These are phyloP conservation scores for Drosophila atripex DNA, from an alignment of 2,888 invertebrate genomes.

Conservation along the genomic window DNA sequence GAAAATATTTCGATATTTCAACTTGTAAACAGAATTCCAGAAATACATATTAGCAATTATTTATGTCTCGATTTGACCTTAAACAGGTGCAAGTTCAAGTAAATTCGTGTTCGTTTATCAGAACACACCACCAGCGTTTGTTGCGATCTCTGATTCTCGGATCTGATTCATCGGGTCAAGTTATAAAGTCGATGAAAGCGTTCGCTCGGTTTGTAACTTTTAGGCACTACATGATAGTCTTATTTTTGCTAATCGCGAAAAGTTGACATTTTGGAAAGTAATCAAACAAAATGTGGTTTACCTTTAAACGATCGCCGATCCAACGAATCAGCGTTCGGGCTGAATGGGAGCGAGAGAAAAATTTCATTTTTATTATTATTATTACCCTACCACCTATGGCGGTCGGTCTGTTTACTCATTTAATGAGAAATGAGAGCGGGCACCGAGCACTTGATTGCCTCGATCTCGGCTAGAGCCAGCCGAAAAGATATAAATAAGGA, in stretches of 20 bases:
- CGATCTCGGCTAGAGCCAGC: constrained; percentile 77
- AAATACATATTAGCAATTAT: constrained; percentile 32
- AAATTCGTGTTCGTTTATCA: constrained; percentile 8
- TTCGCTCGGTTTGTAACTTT: constrained; percentile 9
- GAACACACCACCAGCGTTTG: background rate
- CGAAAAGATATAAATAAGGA: constrained; percentile 83
- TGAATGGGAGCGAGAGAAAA: constrained; percentile 35
- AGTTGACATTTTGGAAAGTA: constrained; percentile 77
- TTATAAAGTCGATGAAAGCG: constrained; percentile 19
- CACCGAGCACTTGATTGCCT: constrained; percentile 81
- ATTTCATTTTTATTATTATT: constrained; percentile 39
- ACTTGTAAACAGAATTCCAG: constrained; percentile 14
- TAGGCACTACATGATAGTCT: constrained; percentile 11
- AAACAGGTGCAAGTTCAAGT: constrained; percentile 31
- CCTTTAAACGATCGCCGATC: constrained; percentile 52
- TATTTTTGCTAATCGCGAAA: constrained; percentile 43
- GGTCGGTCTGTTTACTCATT: constrained; percentile 36
- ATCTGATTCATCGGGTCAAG: constrained; percentile 34
- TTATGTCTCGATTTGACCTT: constrained; percentile 19
- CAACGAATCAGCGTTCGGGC: constrained; percentile 5
- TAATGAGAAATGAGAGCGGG: constrained; percentile 52
- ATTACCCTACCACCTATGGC: constrained; percentile 47
- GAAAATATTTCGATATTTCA: background rate
- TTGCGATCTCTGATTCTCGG: constrained; percentile 7
- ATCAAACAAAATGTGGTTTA: constrained; percentile 69